Conservation (phyloP, 2,113 vertebrate species). For the Okapia johnstoni region DNA sequence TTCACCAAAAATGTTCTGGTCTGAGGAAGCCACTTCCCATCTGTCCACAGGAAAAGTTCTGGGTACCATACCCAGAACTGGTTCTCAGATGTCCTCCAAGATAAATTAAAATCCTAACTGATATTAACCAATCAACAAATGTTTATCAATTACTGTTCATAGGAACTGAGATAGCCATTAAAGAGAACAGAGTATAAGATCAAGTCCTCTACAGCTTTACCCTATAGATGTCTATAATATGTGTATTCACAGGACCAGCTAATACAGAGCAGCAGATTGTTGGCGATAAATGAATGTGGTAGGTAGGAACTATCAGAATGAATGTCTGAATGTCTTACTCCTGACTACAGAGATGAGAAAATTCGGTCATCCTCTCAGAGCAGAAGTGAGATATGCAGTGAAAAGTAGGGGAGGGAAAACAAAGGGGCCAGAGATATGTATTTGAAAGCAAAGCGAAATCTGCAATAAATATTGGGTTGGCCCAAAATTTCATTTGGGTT, state of each 20-base stretch:
- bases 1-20: not conserved
- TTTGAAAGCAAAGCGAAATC: not conserved
- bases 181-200: not conserved
- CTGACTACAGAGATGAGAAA: not conserved
- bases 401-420: not conserved
- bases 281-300: not conserved
- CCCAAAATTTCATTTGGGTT: not conserved
- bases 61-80: not conserved
- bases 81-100: not conserved
- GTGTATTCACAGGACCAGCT: not conserved
- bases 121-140: not conserved
- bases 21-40: not conserved
- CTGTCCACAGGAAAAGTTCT: not conserved
- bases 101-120: not conserved
- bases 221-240: not conserved
- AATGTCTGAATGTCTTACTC: not conserved
- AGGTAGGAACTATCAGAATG: not conserved
- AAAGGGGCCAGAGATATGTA: not conserved
- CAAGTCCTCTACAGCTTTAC: not conserved
- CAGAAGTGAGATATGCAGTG: not conserved
- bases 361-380: not conserved
- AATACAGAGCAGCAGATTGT: not conserved
- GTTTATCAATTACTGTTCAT: not conserved
- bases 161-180: not conserved
- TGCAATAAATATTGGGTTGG: not conserved